Evolutionary conservation across 2,113 vertebrate genomes (phyloP), one percentile per base, ranked within the genome.

Genomic region (Cercocebus atys): DNA sequence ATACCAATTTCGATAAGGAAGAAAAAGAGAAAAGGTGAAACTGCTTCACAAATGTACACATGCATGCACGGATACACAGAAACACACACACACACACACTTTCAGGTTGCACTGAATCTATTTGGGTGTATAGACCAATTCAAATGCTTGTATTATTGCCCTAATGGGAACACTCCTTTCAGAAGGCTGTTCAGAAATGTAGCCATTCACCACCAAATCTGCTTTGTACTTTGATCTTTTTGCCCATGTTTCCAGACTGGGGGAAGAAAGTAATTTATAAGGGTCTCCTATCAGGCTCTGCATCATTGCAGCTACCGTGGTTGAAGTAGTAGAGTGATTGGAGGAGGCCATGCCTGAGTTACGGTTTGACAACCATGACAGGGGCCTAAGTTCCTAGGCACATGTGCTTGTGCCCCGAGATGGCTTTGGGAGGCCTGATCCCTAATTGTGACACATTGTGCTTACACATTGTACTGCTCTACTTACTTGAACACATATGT

Each of bases 271-370:
- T 43, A 27, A 20, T 61, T 55, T n/a, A 16, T 78, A 57, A 92
- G 25, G 23, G 5, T 78, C 73, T 64, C 23, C 18, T 66, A 3
- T 70, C 32, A 57, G 50, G 22, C 12, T 87, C 16, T n/a, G 0
- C 2, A 3, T 72, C 30, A 52, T 18, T 61, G 7, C 30, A 66
- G 27, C 20, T 9, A 70, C 6, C 0, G 1, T 17, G 13, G 4
- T 40, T 30, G 35, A 89, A 59, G 4, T 43, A 22, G 47, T 9
- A 27, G 52, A 18, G 11, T 40, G 50, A 20, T 27, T 45, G 45
- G 32, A 91, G 40, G 14, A 59, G 10, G 1, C 17, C 8, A 38
- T 40, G 17, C 45, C 23, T 32, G 45, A 30, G 5, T 32, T 50
- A 55, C 18, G 50, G 3, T 61, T 25, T 93, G 80, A 92, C 35